Conservation (phyloP, 2,888 invertebrate genomes). For the Steinernema hermaphroditum region DNA sequence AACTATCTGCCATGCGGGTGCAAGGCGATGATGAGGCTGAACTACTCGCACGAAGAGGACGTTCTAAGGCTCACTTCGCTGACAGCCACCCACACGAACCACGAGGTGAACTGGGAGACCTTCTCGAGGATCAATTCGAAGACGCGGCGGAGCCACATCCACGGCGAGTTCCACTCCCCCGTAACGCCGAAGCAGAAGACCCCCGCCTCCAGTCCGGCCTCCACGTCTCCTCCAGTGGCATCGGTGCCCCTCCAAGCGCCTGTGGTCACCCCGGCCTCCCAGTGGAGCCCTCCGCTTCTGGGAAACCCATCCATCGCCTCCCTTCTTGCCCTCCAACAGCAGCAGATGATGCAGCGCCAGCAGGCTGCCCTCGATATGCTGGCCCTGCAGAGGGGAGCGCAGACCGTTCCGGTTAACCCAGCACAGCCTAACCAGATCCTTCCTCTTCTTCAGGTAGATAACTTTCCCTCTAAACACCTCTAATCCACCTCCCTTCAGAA, state of each 20-base stretch:
- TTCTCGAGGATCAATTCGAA: slow-evolving; percentile 13
- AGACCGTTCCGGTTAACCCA: background rate
- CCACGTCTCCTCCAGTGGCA: background rate
- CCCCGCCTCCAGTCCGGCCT: background rate
- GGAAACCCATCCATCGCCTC: background rate
- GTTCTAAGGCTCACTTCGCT: slow-evolving; percentile 47
- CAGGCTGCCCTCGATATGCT: slow-evolving; percentile 23
- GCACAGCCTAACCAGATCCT: background rate
- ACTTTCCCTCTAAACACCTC: background rate
- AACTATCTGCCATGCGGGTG: slow-evolving; percentile 64
- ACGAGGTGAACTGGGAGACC: slow-evolving; percentile 35
- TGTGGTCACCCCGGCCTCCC: background rate
- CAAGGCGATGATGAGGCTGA: slow-evolving; percentile 61
- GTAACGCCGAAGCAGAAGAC: slow-evolving; percentile 18
- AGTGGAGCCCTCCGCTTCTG: slow-evolving; percentile 15
- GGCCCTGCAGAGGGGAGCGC: background rate
- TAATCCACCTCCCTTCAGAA: background rate
- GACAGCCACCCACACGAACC: slow-evolving; percentile 39
- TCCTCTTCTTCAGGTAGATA: background rate
- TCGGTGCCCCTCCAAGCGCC: background rate
- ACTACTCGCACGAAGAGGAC: slow-evolving; percentile 55
- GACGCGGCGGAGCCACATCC: background rate
- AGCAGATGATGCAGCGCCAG: slow-evolving; percentile 13
- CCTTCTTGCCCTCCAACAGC: slow-evolving; percentile 10
- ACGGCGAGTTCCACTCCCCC: slow-evolving; percentile 17